These are phyloP conservation scores for Monodelphis domestica DNA, from an alignment of 2,797 vertebrate species.

Conservation along the genomic window DNA sequence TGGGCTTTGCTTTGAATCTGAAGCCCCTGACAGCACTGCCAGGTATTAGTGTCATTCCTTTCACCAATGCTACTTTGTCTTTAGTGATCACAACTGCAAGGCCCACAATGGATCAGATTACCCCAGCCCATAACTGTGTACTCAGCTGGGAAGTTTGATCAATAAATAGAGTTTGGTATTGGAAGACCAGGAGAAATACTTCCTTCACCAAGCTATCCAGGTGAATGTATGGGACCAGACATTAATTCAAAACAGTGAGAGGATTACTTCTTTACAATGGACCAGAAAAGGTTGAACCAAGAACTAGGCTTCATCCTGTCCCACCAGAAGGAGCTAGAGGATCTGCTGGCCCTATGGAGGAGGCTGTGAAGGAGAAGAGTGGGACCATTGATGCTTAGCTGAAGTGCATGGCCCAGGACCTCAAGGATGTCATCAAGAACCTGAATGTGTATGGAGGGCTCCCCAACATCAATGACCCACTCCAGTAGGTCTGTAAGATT, in stretches of 20 bases:
- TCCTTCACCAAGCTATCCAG: constrained; percentile 92
- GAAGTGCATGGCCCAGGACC: constrained; percentile 94
- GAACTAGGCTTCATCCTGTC: constrained; percentile 95
- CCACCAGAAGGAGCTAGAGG: constrained; percentile 96
- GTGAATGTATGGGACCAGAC: constrained; percentile 93
- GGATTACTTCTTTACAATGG: constrained; percentile 92
- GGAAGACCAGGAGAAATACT: constrained; percentile 94
- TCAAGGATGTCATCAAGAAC: constrained; percentile 94
- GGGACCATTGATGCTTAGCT: constrained; percentile 93
- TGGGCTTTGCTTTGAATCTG: too few species aligned
- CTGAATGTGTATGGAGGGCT: constrained; percentile 90
- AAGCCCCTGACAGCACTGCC: too few species aligned
- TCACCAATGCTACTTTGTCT: too few species aligned
- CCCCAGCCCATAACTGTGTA: too few species aligned
- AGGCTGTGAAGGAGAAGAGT: constrained; percentile 92
- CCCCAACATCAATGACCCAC: constrained; percentile 89
- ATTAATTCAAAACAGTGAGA: constrained; percentile 92
- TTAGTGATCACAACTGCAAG: too few species aligned
- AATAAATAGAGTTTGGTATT: constrained; percentile 95
- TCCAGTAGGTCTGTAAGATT: not conserved
- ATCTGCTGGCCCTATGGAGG: constrained; percentile 90
- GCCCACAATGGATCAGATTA: too few species aligned
- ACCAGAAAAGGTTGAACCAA: constrained; percentile 93
- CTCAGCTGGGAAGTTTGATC: constrained; percentile 91
- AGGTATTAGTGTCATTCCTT: too few species aligned